These are phyloP conservation scores for Ifrita kowaldi DNA, from an alignment of 2,113 vertebrate genomes.

Conservation along the genomic window DNA sequence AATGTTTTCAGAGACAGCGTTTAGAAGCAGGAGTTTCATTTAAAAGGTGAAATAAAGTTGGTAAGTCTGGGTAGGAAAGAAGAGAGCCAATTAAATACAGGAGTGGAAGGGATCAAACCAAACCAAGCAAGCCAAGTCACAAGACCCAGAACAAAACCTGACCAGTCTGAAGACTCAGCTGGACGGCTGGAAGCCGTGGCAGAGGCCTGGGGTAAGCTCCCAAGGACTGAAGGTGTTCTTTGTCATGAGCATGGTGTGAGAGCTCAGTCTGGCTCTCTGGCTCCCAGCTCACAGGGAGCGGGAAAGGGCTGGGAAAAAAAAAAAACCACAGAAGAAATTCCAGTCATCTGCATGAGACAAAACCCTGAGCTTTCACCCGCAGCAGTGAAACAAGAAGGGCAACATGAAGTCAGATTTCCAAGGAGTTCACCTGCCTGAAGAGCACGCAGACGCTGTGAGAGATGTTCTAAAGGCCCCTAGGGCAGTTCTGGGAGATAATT, in stretches of 20 bases:
- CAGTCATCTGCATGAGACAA: neutral
- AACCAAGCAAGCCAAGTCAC: neutral
- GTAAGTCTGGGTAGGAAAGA: neutral
- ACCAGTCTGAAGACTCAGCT: neutral
- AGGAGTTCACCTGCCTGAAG: neutral
- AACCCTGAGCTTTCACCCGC: neutral
- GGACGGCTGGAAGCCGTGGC: neutral
- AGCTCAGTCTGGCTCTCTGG: neutral
- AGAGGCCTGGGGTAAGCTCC: neutral
- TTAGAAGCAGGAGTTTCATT: neutral
- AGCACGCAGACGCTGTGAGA: accelerated
- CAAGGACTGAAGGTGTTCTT: neutral
- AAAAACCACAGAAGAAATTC: neutral
- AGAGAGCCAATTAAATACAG: neutral
- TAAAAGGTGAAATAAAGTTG: neutral
- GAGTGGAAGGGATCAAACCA: neutral
- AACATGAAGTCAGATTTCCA: neutral
- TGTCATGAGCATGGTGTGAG: neutral
- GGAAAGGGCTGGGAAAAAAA: neutral
- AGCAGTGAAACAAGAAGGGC: neutral
- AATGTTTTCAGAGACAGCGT: neutral
- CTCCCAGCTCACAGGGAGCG: neutral
- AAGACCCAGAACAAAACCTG: neutral
- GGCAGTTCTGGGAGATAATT: neutral
- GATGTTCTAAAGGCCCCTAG: neutral